Evolutionary conservation across 2,797 vertebrate genomes (phyloP).

Genomic region (Argyrosomus regius): DNA sequence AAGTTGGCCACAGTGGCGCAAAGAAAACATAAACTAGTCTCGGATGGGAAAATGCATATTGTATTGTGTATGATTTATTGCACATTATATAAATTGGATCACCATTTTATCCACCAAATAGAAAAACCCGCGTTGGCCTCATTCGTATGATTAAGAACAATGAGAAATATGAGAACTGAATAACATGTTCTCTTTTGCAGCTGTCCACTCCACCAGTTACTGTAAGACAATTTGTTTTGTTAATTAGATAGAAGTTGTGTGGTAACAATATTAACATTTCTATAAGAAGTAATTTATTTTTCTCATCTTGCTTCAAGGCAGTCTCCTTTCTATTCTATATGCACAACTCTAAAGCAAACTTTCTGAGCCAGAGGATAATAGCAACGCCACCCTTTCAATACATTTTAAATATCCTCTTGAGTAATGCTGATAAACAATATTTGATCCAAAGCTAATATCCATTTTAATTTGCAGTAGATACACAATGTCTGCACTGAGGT

Average conservation of each 20-base stretch:
- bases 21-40: constrained; percentile 7
- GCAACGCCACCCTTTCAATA: constrained; percentile 15
- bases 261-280: constrained; percentile 1
- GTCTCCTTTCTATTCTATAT: not conserved
- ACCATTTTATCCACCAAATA: constrained; percentile 2
- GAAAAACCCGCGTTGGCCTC: not conserved
- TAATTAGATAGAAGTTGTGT: not conserved
- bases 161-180: not conserved
- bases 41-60: not conserved
- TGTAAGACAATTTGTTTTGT: not conserved
- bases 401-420: constrained; percentile 48
- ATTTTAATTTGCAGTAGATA: constrained; percentile 72
- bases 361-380: constrained; percentile 14
- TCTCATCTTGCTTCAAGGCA: not conserved
- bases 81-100: constrained; percentile 12
- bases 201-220: not conserved
- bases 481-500: constrained; percentile 61
- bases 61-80: constrained; percentile 26
- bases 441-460: constrained; percentile 68
- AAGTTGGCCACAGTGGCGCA: not conserved
- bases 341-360: constrained; percentile 38
- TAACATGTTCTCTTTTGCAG: not conserved
- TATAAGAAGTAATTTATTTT: not conserved
- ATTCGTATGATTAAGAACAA: not conserved
- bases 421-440: constrained; percentile 70